Evolutionary conservation across 2,797 vertebrate genomes (phyloP).

Genomic region (Sebastes reedi): DNA sequence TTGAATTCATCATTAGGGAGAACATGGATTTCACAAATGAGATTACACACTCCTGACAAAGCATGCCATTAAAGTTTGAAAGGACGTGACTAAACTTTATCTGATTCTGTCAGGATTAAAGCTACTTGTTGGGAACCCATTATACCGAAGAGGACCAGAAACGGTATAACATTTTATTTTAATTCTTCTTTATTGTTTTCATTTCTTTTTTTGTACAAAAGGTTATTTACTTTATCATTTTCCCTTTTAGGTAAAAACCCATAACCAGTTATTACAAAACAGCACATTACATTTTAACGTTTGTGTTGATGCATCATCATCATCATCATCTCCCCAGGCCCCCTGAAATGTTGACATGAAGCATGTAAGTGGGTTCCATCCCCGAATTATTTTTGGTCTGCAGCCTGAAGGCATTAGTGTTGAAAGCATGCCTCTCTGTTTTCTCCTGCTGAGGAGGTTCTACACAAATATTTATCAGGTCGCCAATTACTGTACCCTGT

Average conservation of each 20-base stretch:
- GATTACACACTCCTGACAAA: conserved; percentile 27
- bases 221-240: not conserved
- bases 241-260: not conserved
- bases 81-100: conserved; percentile 20
- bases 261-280: conserved; percentile 2
- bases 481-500: conserved; percentile 57
- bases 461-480: conserved; percentile 78
- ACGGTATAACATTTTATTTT: not conserved
- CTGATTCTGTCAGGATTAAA: conserved; percentile 4
- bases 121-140: not conserved
- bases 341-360: conserved; percentile 41
- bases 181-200: not conserved
- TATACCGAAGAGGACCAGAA: not conserved
- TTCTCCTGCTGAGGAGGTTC: conserved; percentile 53
- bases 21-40: conserved; percentile 50
- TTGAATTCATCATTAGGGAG: conserved; percentile 38
- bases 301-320: conserved; percentile 32
- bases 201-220: not conserved
- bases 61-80: not conserved
- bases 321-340: conserved; percentile 17
- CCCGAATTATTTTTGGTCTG: conserved; percentile 56
- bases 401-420: conserved; percentile 56
- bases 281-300: conserved; percentile 17
- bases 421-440: conserved; percentile 55
- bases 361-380: conserved; percentile 41